These are phyloP conservation scores for Camelus bactrianus DNA, from an alignment of 2,113 vertebrate genomes.

Conservation along the genomic window DNA sequence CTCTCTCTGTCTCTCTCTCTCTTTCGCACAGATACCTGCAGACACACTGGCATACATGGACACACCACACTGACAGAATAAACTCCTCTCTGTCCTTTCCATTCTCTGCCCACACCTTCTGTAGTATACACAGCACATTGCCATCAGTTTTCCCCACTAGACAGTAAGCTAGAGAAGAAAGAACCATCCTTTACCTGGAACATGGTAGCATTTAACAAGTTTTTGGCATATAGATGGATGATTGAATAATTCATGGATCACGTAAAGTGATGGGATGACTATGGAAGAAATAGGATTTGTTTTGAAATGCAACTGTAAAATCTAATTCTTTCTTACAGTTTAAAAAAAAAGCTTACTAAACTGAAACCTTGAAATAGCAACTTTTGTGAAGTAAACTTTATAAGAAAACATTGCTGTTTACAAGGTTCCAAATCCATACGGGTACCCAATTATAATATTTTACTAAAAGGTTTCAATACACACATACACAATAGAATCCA, in stretches of 20 bases:
- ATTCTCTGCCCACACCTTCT: background rate
- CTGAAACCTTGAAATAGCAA: background rate
- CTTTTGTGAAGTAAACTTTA: conserved; percentile 38
- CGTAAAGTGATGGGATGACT: background rate
- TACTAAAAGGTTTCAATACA: background rate
- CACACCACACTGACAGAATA: background rate
- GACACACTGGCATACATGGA: background rate
- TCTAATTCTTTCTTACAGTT: background rate
- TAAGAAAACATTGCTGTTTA: conserved; percentile 18
- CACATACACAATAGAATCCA: background rate
- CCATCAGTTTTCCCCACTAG: background rate
- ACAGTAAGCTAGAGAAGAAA: background rate
- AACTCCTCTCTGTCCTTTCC: background rate
- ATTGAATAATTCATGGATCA: background rate
- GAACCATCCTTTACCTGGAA: background rate
- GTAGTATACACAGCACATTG: background rate
- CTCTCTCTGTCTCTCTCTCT: background rate
- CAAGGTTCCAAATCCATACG: background rate
- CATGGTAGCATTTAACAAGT: background rate
- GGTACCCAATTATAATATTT: background rate
- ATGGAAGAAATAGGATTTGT: background rate
- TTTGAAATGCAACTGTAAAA: conserved; percentile 23
- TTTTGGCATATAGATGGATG: background rate
- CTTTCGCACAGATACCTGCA: background rate
- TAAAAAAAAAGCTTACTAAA: background rate